These are phyloP conservation scores for Neotragus moschatus DNA, from an alignment of 2,113 vertebrate genomes.

Conservation along the genomic window DNA sequence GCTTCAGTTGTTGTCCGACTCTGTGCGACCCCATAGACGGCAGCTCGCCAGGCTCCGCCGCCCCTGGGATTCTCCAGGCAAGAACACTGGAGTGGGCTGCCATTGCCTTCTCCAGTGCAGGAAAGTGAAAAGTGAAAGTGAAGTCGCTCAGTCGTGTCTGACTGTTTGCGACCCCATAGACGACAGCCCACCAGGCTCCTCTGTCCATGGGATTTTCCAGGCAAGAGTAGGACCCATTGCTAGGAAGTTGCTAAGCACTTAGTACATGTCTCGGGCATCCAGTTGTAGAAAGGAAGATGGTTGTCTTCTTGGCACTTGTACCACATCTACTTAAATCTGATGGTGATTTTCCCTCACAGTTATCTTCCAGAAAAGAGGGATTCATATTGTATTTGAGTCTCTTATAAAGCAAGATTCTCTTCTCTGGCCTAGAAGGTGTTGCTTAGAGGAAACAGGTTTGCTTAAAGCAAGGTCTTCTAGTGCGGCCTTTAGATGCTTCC, in stretches of 20 bases:
- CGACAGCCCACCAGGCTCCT: too few species aligned
- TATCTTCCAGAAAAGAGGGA: not conserved
- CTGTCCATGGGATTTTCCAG: too few species aligned
- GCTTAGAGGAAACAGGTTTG: not conserved
- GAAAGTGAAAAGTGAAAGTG: too few species aligned
- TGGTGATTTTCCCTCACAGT: not conserved
- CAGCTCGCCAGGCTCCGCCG: too few species aligned
- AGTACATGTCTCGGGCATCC: rapidly evolving
- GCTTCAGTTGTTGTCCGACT: too few species aligned
- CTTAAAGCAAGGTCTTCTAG: not conserved
- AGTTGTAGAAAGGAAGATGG: not conserved
- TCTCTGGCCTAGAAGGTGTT: not conserved
- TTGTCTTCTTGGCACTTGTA: not conserved
- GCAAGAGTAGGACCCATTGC: too few species aligned
- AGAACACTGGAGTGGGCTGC: too few species aligned
- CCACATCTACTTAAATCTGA: not conserved
- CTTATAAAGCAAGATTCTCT: not conserved
- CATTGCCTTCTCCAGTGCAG: too few species aligned
- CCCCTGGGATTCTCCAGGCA: too few species aligned
- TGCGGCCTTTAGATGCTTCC: not conserved
- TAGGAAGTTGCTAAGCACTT: not conserved
- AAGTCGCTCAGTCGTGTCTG: too few species aligned
- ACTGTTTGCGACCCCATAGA: too few species aligned
- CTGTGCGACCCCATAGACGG: too few species aligned
- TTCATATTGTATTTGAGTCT: not conserved